phyloP scores from a whole-genome alignment of 2,797 vertebrate genomes.

The Bovichtus variegatus region DNA sequence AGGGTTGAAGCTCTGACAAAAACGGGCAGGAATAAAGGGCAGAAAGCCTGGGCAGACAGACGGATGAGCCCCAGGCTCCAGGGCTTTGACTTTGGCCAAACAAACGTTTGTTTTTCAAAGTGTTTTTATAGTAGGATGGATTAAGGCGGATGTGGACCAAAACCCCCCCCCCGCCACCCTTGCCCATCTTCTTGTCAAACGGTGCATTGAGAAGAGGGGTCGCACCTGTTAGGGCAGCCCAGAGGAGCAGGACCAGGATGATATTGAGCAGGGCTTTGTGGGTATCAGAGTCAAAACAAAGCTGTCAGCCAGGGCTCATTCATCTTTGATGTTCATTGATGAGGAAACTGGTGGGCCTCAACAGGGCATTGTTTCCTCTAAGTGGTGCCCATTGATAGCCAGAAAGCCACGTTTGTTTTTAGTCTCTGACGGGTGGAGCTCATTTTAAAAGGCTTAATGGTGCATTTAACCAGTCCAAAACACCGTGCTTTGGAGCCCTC shows the following conservation, averaged over 20 bases:
- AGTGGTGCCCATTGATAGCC: constrained; percentile 84
- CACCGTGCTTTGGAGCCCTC: constrained; percentile 73
- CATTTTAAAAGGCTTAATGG: constrained; percentile 86
- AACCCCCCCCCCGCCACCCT: constrained; percentile 57
- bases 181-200: constrained; percentile 76
- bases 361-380: constrained; percentile 86
- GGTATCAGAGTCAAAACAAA: constrained; percentile 84
- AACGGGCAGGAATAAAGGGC: constrained; percentile 66
- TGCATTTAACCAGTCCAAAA: constrained; percentile 85
- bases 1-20: constrained; percentile 62
- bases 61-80: constrained; percentile 73
- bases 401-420: constrained; percentile 87
- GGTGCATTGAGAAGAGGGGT: constrained; percentile 78
- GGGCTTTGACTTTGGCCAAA: constrained; percentile 82
- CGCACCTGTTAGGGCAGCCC: constrained; percentile 82
- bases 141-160: constrained; percentile 80
- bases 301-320: constrained; percentile 84
- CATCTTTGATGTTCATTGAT: constrained; percentile 86
- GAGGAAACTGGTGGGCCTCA: constrained; percentile 85
- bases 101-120: constrained; percentile 83
- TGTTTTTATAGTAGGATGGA: constrained; percentile 77
- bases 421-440: constrained; percentile 81
- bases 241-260: constrained; percentile 74
- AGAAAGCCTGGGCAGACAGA: constrained; percentile 77
- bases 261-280: constrained; percentile 81